Conservation (phyloP, 1,140 invertebrate genomes). For the Ptiloglossa arizonensis region DNA sequence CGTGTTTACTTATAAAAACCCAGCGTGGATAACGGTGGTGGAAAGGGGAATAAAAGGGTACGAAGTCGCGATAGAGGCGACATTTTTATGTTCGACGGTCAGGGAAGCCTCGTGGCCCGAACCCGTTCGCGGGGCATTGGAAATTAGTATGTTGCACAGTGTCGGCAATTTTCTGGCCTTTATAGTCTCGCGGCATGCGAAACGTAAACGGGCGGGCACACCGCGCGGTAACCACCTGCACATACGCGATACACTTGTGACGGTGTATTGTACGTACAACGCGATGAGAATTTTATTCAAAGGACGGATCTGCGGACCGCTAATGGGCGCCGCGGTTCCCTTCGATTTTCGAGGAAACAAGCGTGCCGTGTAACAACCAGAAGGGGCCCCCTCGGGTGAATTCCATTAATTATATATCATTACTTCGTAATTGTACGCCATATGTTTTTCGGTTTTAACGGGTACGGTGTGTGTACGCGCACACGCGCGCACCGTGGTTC, state of each 20-base stretch:
- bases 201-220: slow-evolving; percentile 17
- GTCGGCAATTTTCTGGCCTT: slow-evolving; percentile 56
- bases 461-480: slow-evolving; percentile 3
- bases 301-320: slow-evolving; percentile 41
- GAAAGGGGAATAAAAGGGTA: background rate
- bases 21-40: background rate
- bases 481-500: background rate
- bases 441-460: slow-evolving; percentile 61
- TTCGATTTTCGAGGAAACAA: slow-evolving; percentile 60
- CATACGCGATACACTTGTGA: too few relatives aligned
- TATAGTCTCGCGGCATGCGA: slow-evolving; percentile 57
- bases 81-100: slow-evolving; percentile 38
- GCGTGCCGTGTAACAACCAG: slow-evolving; percentile 33
- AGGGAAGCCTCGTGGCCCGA: slow-evolving; percentile 23
- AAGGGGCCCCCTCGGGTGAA: slow-evolving; percentile 25
- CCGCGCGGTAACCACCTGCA: background rate
- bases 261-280: too few relatives aligned
- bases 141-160: slow-evolving; percentile 51
- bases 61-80: background rate
- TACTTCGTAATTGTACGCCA: slow-evolving; percentile 63
- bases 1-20: background rate
- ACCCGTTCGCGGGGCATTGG: slow-evolving; percentile 37
- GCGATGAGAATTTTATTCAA: slow-evolving; percentile 59
- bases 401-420: slow-evolving; percentile 68
- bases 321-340: slow-evolving; percentile 31